phyloP scores from a whole-genome alignment of 2,797 vertebrate genomes.

The Mallotus villosus region DNA sequence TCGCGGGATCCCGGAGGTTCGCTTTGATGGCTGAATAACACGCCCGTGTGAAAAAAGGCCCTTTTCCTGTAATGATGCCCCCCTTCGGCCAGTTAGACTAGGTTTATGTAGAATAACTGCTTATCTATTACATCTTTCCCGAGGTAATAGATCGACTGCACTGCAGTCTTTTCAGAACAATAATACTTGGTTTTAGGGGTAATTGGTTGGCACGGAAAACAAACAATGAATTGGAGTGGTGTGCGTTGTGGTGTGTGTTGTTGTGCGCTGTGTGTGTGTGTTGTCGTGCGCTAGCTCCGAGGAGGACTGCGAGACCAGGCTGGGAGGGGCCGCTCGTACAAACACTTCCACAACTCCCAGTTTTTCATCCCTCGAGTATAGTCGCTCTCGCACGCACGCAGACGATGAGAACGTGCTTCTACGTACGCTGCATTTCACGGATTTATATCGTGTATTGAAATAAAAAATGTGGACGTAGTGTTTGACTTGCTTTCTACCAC shows the following conservation, averaged over 20 bases:
- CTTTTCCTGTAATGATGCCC: not conserved
- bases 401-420: too few species aligned
- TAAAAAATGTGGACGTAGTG: too few species aligned
- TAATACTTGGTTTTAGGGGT: not conserved
- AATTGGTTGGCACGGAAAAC: not conserved
- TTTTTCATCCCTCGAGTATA: too few species aligned
- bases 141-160: not conserved
- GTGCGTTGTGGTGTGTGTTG: too few species aligned
- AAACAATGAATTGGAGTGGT: not conserved
- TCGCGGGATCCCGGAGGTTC: not conserved
- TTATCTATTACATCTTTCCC: not conserved
- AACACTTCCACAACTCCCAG: too few species aligned
- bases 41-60: not conserved
- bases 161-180: not conserved
- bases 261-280: too few species aligned
- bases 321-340: too few species aligned
- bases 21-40: not conserved
- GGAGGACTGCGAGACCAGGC: not conserved
- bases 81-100: not conserved
- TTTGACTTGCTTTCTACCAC: too few species aligned
- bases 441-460: too few species aligned
- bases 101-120: not conserved
- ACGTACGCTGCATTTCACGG: too few species aligned
- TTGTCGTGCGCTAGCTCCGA: not conserved
- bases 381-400: too few species aligned